phyloP scores from a whole-genome alignment of 1,140 invertebrate species.

The Helicoverpa armigera region DNA sequence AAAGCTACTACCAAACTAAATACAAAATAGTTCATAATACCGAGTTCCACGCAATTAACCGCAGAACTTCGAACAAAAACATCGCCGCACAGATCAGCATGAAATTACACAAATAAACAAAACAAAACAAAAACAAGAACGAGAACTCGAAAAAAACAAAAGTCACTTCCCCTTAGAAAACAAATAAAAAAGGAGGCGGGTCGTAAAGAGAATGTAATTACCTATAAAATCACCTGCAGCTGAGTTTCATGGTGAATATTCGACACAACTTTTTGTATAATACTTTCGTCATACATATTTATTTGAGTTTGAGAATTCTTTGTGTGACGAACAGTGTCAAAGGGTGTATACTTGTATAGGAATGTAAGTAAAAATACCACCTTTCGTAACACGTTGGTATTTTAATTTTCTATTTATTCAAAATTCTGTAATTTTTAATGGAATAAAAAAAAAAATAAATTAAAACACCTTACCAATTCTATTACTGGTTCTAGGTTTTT shows the following conservation, averaged over 20 bases:
- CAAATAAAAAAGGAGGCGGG: constrained; percentile 35
- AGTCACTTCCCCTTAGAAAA: constrained; percentile 44
- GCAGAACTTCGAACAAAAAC: constrained; percentile 15
- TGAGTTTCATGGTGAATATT: constrained; percentile 18
- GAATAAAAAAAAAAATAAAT: too few relatives aligned
- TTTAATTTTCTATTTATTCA: too few relatives aligned
- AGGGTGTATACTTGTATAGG: background rate
- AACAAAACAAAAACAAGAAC: constrained; percentile 28
- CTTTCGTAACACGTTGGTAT: too few relatives aligned
- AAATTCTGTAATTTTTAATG: too few relatives aligned
- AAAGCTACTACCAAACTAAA: background rate
- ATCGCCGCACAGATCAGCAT: constrained; percentile 26
- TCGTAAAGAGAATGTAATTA: constrained; percentile 52
- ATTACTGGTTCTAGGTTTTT: too few relatives aligned
- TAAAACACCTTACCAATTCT: too few relatives aligned
- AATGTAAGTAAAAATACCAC: too few relatives aligned
- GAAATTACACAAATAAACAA: constrained; percentile 43
- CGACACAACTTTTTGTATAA: constrained; percentile 19
- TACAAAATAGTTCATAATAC: constrained; percentile 2
- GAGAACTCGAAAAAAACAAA: constrained; percentile 26
- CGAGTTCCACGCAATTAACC: constrained; percentile 18
- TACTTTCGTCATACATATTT: constrained; percentile 3
- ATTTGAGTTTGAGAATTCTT: constrained; percentile 3
- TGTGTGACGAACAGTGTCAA: background rate
- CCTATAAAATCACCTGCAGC: constrained; percentile 49